Percentiles rank a stretch among this genome's conserved stretches.
Conservation (phyloP, 2,113 vertebrate genomes). For the Planiliza haematocheilus region DNA sequence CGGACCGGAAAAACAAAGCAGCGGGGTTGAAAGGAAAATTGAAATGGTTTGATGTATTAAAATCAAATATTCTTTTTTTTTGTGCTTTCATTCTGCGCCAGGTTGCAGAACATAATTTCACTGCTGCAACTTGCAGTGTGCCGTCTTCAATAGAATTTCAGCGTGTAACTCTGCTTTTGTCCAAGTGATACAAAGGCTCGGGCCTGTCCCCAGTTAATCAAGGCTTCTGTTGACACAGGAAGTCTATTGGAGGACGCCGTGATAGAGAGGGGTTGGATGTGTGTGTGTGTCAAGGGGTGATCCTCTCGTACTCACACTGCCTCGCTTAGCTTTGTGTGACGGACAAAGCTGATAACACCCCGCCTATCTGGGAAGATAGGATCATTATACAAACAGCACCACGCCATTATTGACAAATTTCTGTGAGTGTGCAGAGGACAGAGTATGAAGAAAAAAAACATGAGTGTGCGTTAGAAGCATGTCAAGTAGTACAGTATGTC, state of each 20-base stretch:
- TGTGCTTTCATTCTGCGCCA: slow-evolving; percentile 24
- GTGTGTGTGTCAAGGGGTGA: slow-evolving; percentile 17
- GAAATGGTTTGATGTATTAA: slow-evolving; percentile 39
- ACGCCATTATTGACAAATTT: slow-evolving; percentile 63
- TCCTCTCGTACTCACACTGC: slow-evolving; percentile 47
- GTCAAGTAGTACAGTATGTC: slow-evolving; percentile 13
- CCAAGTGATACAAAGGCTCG: slow-evolving; percentile 40
- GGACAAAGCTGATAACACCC: slow-evolving; percentile 66
- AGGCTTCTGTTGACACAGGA: slow-evolving; percentile 74
- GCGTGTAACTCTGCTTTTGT: slow-evolving; percentile 25
- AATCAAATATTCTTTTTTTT: slow-evolving; percentile 48
- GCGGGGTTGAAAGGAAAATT: slow-evolving; percentile 31
- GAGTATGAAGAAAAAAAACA: slow-evolving; percentile 9
- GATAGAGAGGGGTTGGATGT: slow-evolving; percentile 44
- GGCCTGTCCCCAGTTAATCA: slow-evolving; percentile 57
- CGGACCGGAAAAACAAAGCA: slow-evolving; percentile 50
- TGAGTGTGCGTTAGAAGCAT: slow-evolving; percentile 18
- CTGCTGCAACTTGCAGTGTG: background rate
- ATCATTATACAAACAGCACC: slow-evolving; percentile 68
- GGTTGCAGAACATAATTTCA: slow-evolving; percentile 23
- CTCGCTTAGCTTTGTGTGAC: slow-evolving; percentile 66
- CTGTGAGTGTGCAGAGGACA: slow-evolving; percentile 44
- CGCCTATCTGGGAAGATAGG: slow-evolving; percentile 61
- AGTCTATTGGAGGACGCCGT: slow-evolving; percentile 58
- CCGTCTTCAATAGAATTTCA: slow-evolving; percentile 32